Base-by-base conservation (phyloP, 2,888 invertebrate genomes). In the Hydrotaea cyrtoneurina region DNA sequence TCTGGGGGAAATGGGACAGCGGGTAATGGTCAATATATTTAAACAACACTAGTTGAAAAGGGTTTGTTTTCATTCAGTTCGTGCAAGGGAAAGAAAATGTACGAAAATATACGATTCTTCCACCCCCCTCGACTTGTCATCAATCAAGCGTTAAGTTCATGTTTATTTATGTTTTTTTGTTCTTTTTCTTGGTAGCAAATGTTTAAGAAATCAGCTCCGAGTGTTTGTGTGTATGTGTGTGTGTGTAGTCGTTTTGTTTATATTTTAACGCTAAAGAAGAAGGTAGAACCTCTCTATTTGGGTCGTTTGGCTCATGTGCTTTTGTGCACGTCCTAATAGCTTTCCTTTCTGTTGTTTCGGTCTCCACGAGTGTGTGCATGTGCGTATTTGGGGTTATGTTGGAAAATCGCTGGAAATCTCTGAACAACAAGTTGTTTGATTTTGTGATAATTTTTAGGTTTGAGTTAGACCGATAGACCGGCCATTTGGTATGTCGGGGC, bases 111-210 rank as follows among this genome's bases (percentile, higher is more conserved):
- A 59, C 23, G 69, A 69, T 43, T 10, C 43, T n/a, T n/a, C 69
- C 23, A 13, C 39, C n/a, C 66, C 31, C 19, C 39, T 69, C 10
- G 8, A 57, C 55, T 71, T 79, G 64, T 71, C 85, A 85, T 85
- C 79, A 85, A 85, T 85, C 85, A 85, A 80, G 74, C 77, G 79
- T 85, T 55, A 72, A 26, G 53, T 46, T 21, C 39, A 23, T 64
- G 39, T 39, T 31, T 17, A 7, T n/a, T 62, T 62, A 2, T 10
- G 15, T 36, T 31, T 55, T 72, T 39, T 39, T 72, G 13, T 73
- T 73, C 13, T 10, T 11, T 57, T 64, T 69, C 62, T 31, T 57
- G 73, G 7, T 19, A 39, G 11, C 71, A 78, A 81, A 64, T 59
- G 11, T 23, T 31, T 23, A 57, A 26, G 66, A 84, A 80, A 79